Evolutionary conservation across 37 sponge, comb jelly and placozoan genomes (phyloP).

Genomic region (Axinella damicornis): DNA sequence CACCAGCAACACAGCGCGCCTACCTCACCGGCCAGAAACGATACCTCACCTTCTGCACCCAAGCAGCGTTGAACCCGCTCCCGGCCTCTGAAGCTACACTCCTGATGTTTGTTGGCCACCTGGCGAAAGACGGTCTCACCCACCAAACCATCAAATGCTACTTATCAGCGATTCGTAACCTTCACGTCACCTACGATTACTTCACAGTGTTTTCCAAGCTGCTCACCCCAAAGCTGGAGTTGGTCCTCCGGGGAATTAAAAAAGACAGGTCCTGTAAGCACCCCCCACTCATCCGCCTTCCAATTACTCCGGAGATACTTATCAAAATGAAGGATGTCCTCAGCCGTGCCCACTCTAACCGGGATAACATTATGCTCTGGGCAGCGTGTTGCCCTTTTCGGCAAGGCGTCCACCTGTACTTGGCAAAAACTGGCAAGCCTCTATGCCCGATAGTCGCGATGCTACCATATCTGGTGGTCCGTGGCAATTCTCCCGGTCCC

Average conservation of each 20-base stretch:
- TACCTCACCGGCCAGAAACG: slow-evolving; percentile 37
- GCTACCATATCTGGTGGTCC: not conserved
- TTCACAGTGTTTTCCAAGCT: too few relatives aligned
- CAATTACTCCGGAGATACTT: slow-evolving; percentile 7
- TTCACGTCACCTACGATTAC: not conserved
- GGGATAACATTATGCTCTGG: not conserved
- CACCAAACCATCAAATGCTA: slow-evolving; percentile 27
- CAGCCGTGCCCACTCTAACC: not conserved
- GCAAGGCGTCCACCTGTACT: not conserved
- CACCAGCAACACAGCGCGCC: slow-evolving; percentile 29
- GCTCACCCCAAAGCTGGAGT: too few relatives aligned
- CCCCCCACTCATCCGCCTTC: not conserved
- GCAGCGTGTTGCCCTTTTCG: not conserved
- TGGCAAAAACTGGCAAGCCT: not conserved
- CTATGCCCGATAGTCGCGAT: not conserved
- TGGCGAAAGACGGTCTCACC: not conserved
- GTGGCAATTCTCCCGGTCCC: not conserved
- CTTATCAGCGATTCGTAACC: slow-evolving; percentile 26
- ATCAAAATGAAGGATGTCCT: not conserved
- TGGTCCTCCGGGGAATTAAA: too few relatives aligned
- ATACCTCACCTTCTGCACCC: slow-evolving; percentile 42
- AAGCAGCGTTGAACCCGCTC: too few relatives aligned
- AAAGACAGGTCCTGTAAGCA: too few relatives aligned
- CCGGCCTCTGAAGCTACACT: not conserved
- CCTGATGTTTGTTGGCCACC: slow-evolving; percentile 14